Conservation (phyloP, 1,140 invertebrate species). For the Drosophila mauritiana region DNA sequence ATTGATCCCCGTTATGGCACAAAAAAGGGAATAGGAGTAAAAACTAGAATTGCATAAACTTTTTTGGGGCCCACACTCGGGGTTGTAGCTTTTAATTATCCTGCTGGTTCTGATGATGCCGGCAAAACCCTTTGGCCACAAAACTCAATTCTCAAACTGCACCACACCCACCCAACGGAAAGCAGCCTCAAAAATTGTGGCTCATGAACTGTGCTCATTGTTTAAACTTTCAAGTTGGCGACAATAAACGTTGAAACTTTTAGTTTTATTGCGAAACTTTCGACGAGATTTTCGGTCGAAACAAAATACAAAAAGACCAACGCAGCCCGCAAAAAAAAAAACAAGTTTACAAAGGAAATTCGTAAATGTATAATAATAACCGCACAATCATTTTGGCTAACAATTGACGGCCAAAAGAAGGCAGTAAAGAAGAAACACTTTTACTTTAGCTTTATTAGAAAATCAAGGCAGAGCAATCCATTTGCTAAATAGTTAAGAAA, state of each 20-base stretch:
- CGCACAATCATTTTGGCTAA: slow-evolving; percentile 58
- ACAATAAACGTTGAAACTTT: slow-evolving; percentile 82
- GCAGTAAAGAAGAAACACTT: slow-evolving; percentile 54
- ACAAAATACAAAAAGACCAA: slow-evolving; percentile 53
- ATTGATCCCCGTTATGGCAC: slow-evolving; percentile 34
- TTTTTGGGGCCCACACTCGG: slow-evolving; percentile 59
- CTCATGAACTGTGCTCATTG: slow-evolving; percentile 81
- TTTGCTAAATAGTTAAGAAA: slow-evolving; percentile 30
- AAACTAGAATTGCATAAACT: slow-evolving; percentile 60
- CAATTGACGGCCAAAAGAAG: slow-evolving; percentile 18
- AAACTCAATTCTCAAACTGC: slow-evolving; percentile 18
- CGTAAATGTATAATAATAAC: slow-evolving; percentile 80
- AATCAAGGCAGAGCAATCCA: slow-evolving; percentile 49
- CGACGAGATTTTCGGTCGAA: slow-evolving; percentile 75
- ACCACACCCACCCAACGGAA: not conserved
- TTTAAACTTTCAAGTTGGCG: slow-evolving; percentile 83
- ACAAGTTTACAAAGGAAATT: slow-evolving; percentile 22
- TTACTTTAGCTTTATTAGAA: slow-evolving; percentile 45
- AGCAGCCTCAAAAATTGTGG: slow-evolving; percentile 57
- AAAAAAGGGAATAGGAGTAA: slow-evolving; percentile 13
- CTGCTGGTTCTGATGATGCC: slow-evolving; percentile 24
- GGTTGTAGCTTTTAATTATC: slow-evolving; percentile 69
- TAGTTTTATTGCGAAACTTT: slow-evolving; percentile 82
- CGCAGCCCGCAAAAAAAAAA: slow-evolving; percentile 1
- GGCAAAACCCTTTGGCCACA: slow-evolving; percentile 57